A percentile compares a stretch with the other conserved stretches of the same genome.
Evolutionary conservation across 1,140 invertebrate species (phyloP).

Genomic region (Scaptomyza pallida): DNA sequence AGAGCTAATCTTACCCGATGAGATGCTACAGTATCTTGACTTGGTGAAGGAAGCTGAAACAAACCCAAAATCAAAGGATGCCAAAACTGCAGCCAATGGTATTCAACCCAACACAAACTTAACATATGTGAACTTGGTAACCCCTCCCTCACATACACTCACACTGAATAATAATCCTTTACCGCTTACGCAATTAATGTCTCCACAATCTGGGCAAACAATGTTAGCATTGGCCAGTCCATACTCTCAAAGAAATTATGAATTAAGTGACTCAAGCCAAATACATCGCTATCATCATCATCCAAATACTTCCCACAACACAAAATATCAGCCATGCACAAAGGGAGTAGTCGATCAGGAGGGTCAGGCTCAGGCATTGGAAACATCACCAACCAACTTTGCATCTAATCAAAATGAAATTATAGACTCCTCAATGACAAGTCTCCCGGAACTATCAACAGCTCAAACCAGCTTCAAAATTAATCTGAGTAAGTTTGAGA

Average conservation of each 20-base stretch:
- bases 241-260: conserved; percentile 33
- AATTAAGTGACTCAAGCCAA: not conserved
- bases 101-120: no score
- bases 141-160: no score
- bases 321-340: not conserved
- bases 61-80: conserved; percentile 15
- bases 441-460: conserved; percentile 62
- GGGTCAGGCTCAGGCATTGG: no score
- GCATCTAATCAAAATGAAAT: conserved; percentile 18
- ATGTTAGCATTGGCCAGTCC: conserved; percentile 30
- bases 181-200: conserved; percentile 9
- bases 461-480: conserved; percentile 63
- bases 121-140: no score
- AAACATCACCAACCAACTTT: not conserved
- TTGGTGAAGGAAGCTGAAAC: conserved; percentile 85
- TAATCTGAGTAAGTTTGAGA: no score
- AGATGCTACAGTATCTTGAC: conserved; percentile 97
- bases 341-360: not conserved
- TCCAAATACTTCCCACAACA: not conserved
- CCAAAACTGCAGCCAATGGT: not conserved
- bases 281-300: conserved; percentile 11
- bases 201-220: conserved; percentile 29
- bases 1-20: conserved; percentile 96
- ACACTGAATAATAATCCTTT: no score
- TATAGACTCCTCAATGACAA: conserved; percentile 78